Evolutionary conservation across 1,140 invertebrate species (phyloP), one percentile per base, ranked within the genome.

Genomic region (Andricus grossulariae): DNA sequence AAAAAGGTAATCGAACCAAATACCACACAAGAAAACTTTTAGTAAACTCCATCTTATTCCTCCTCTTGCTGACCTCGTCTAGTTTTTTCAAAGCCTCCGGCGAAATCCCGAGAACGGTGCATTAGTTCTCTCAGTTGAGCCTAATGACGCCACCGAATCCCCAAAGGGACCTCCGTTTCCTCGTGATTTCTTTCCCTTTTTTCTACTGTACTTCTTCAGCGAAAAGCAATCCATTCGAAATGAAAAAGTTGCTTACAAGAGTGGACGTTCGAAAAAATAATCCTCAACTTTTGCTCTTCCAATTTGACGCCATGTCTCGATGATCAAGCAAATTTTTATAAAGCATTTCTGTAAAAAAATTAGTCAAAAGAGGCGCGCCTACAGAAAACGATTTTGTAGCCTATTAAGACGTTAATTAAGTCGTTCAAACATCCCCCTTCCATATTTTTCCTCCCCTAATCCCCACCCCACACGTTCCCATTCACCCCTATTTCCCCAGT

Each of bases 121-220:
- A 89, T 89, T 89, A 87, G 80, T 82, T 85, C 80, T 79, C 77
- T 82, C 80, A 79, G 84, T 82, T 83, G 80, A 83, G 83, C 82
- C 87, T 87, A 90, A 89, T 88, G 86, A 87, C 83, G 81, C 87
- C 80, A 82, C 76, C 76, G 76, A 81, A 82, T 86, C 84, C 86
- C 88, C 87, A 86, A 82, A 86, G 87, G 87, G 85, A 85, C 86
- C 73, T 80, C 76, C 82, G 82, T 85, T 85, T 82, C 77, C 74
- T 86, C 86, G 83, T 85, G 85, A 87, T 87, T 88, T 89, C 85
- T 89, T 83, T 86, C 81, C 79, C 77, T 82, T 82, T 81, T 87
- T 86, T 85, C 80, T 78, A 78, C 80, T 85, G 82, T 80, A 79
- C 82, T 74, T 80, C 82, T 86, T 85, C 78, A 79, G 81, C 76